Evolutionary conservation across 2,113 vertebrate species (phyloP).

Genomic region (Setophaga petechia): DNA sequence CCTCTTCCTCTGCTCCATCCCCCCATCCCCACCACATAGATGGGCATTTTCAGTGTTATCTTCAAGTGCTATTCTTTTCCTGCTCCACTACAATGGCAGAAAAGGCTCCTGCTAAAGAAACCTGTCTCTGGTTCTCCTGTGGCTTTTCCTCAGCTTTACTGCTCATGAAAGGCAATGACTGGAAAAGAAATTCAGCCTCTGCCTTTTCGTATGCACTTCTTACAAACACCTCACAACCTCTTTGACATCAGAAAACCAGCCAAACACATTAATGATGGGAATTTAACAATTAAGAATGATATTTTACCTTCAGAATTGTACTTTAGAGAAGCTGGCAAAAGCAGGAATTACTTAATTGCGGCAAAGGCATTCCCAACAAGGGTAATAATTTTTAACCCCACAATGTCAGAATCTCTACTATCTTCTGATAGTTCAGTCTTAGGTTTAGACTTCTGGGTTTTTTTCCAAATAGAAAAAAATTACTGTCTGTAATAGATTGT

Average conservation of each 20-base stretch:
- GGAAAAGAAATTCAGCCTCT: background rate
- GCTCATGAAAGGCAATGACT: background rate
- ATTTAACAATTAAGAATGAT: background rate
- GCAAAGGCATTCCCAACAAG: background rate
- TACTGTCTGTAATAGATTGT: background rate
- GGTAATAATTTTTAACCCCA: background rate
- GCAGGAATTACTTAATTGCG: background rate
- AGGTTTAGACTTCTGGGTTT: background rate
- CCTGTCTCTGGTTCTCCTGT: background rate
- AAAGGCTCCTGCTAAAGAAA: background rate
- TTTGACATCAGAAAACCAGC: background rate
- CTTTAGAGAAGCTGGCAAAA: background rate
- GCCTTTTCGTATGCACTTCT: background rate
- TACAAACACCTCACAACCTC: background rate
- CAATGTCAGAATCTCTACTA: background rate
- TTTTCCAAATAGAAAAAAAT: background rate
- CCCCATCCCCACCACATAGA: background rate
- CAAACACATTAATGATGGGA: background rate
- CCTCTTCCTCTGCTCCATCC: background rate
- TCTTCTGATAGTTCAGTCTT: background rate
- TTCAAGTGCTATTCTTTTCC: background rate
- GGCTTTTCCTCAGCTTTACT: background rate
- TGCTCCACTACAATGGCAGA: background rate
- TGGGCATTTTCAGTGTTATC: background rate
- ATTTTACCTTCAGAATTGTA: background rate